Percentiles rank a stretch among this genome's conserved stretches.
Conservation (phyloP, 2,113 vertebrate species). For the Climacteris rufus region DNA sequence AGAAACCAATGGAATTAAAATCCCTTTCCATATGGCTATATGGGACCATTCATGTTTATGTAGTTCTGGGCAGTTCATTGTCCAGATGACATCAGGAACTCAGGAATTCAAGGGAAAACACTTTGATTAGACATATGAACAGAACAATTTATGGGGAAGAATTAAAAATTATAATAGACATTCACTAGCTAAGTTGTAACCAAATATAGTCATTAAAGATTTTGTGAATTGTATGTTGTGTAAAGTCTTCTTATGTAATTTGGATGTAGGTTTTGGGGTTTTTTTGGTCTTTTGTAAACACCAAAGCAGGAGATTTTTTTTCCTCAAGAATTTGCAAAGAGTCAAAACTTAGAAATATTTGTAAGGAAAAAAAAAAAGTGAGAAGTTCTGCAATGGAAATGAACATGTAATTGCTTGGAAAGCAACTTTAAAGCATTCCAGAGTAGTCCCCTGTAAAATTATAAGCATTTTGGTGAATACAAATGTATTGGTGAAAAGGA, state of each 20-base stretch:
- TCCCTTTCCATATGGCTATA: neutral
- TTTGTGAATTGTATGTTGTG: neutral
- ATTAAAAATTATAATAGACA: neutral
- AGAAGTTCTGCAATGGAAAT: neutral
- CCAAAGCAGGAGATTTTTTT: neutral
- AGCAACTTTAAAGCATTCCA: neutral
- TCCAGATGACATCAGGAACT: neutral
- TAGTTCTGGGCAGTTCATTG: neutral
- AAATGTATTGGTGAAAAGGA: neutral
- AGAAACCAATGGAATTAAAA: neutral
- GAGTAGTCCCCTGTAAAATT: neutral
- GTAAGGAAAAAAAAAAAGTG: neutral
- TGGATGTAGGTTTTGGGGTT: too few relatives aligned
- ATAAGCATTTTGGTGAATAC: accelerated
- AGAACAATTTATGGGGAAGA: neutral
- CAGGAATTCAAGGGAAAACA: neutral
- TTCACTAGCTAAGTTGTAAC: neutral
- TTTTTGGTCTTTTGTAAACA: neutral
- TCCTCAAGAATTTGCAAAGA: neutral
- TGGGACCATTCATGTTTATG: neutral
- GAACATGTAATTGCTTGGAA: neutral
- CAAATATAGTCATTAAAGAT: neutral
- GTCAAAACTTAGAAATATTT: neutral
- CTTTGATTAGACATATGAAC: neutral
- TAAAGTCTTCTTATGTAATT: neutral